These are phyloP conservation scores for Notarius lentiginosus DNA, from an alignment of 2,113 vertebrate genomes.

Conservation along the genomic window DNA sequence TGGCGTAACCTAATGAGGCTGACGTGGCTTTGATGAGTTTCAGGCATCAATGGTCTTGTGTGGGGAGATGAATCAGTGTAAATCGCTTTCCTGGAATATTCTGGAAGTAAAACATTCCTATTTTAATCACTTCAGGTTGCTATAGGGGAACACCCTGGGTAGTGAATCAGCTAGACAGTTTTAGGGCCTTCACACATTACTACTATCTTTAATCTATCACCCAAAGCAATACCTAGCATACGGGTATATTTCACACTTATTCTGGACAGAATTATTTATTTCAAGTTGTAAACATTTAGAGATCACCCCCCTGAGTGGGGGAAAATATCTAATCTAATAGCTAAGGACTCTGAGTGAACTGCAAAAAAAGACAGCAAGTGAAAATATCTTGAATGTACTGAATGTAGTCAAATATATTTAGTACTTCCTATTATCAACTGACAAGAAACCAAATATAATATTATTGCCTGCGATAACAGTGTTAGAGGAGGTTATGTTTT, in stretches of 20 bases:
- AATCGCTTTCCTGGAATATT: not conserved
- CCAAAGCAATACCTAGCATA: not conserved
- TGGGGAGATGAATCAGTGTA: not conserved
- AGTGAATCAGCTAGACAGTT: conserved; percentile 4
- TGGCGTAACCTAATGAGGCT: not conserved
- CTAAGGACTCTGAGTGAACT: not conserved
- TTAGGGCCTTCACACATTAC: conserved; percentile 1
- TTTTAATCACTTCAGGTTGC: not conserved
- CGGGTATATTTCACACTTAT: conserved; percentile 3
- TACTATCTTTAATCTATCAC: not conserved
- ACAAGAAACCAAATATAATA: not conserved
- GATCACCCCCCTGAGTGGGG: not conserved
- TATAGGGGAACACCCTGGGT: not conserved
- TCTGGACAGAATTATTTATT: conserved; percentile 1
- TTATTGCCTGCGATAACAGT: not conserved
- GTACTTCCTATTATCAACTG: not conserved
- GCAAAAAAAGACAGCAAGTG: not conserved
- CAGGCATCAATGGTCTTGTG: not conserved
- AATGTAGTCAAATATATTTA: not conserved
- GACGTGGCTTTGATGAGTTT: conserved; percentile 4
- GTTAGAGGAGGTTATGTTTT: too few species aligned
- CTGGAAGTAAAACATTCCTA: conserved; percentile 19
- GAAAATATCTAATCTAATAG: not conserved
- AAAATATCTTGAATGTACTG: not conserved
- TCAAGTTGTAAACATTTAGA: not conserved